Conservation (phyloP, 2,888 invertebrate genomes). For the Drosophila rubida region DNA sequence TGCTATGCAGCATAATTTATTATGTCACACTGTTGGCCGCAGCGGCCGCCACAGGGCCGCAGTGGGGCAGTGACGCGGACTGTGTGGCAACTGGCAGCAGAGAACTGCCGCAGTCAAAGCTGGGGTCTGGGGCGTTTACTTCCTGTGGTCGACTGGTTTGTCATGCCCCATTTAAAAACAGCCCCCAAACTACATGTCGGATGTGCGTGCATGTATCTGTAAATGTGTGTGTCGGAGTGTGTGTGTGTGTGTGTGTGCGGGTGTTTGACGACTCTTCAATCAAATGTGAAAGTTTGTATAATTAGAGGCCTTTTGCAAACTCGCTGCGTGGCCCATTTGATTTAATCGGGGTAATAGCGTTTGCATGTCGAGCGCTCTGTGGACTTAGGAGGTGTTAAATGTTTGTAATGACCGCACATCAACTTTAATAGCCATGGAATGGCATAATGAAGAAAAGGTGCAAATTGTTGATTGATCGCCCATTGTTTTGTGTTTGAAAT, state of each 20-base stretch:
- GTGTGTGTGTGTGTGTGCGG: constrained; percentile 9
- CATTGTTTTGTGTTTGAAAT: constrained; percentile 10
- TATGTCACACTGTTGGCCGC: constrained; percentile 74
- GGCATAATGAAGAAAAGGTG: constrained; percentile 37
- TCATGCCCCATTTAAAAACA: constrained; percentile 73
- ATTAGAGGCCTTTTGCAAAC: constrained; percentile 61
- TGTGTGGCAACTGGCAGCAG: constrained; percentile 14
- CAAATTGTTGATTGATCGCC: constrained; percentile 47
- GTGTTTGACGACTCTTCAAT: constrained; percentile 65
- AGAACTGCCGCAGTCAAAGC: constrained; percentile 32
- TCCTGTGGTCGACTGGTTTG: constrained; percentile 74
- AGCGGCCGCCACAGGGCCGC: constrained; percentile 12
- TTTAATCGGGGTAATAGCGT: constrained; percentile 80
- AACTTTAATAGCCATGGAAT: constrained; percentile 41
- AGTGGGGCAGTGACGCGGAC: background rate
- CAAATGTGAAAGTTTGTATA: constrained; percentile 75
- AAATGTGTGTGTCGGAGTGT: constrained; percentile 10
- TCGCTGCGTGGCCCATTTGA: constrained; percentile 56
- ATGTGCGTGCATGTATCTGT: constrained; percentile 33
- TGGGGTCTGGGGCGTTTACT: constrained; percentile 55
- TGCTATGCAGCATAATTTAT: constrained; percentile 79
- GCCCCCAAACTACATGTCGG: constrained; percentile 33
- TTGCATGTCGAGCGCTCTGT: constrained; percentile 64
- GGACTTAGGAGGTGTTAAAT: constrained; percentile 72
- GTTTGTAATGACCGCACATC: constrained; percentile 63